Evolutionary conservation across 2,797 vertebrate genomes (phyloP).

Genomic region (Kryptopterus vitreolus): DNA sequence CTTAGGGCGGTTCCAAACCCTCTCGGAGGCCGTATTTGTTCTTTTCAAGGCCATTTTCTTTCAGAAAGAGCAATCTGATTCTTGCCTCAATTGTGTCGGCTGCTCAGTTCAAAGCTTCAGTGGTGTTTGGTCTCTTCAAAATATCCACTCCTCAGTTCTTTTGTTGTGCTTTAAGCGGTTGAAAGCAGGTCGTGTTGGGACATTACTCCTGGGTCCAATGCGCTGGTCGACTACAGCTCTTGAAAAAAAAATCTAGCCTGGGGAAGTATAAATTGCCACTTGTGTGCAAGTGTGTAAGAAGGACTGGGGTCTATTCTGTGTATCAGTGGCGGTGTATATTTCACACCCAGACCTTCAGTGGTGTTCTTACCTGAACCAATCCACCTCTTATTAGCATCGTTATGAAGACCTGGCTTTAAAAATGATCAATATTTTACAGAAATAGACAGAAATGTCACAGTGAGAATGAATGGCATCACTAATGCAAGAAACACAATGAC

Average conservation of each 20-base stretch:
- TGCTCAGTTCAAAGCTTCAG: neutral
- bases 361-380: too few species aligned
- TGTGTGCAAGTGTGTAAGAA: neutral
- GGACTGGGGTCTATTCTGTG: neutral
- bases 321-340: neutral
- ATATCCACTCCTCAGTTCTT: neutral
- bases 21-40: neutral
- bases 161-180: neutral
- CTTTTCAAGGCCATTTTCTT: neutral
- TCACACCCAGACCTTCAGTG: too few species aligned
- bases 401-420: too few species aligned
- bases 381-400: too few species aligned
- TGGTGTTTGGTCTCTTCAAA: slow-evolving; percentile 3
- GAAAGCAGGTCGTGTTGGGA: neutral
- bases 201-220: neutral
- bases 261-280: neutral
- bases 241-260: neutral
- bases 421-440: too few species aligned
- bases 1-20: neutral
- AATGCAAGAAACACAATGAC: too few species aligned
- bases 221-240: neutral
- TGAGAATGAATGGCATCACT: too few species aligned
- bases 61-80: neutral
- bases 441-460: too few species aligned
- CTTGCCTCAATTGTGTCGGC: neutral